A percentile compares a stretch with the other conserved stretches of the same genome.
Evolutionary conservation across 1,140 invertebrate genomes (phyloP).

Genomic region (Philotrypesis tridentata): DNA sequence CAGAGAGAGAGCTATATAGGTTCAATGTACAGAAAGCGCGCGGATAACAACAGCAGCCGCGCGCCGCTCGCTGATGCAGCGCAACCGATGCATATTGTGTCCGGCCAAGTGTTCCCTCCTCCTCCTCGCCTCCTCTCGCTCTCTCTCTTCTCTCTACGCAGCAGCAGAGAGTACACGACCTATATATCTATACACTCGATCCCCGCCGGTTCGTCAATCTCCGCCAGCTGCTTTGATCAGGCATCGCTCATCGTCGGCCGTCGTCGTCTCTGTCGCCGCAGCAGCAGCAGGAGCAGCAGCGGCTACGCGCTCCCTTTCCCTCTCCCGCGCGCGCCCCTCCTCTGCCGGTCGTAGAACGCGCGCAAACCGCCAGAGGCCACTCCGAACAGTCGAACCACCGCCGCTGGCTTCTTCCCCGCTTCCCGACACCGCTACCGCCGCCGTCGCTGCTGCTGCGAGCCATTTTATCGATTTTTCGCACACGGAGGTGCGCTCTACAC

Average conservation of each 20-base stretch:
- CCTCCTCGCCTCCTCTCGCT: no score
- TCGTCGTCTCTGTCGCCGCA: no score
- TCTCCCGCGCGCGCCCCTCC: not conserved
- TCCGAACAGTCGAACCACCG: not conserved
- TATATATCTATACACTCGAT: no score
- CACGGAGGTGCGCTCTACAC: no score
- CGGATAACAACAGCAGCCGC: not conserved
- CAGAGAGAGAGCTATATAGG: not conserved
- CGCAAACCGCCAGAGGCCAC: not conserved
- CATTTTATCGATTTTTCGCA: slow-evolving; percentile 32
- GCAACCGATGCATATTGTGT: not conserved
- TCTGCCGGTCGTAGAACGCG: not conserved
- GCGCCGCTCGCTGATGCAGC: no score
- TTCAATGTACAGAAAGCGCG: not conserved
- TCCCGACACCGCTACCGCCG: not conserved
- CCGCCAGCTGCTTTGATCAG: not conserved
- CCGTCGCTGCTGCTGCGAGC: not conserved
- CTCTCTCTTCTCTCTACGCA: no score
- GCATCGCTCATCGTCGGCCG: not conserved
- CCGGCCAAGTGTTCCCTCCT: not conserved
- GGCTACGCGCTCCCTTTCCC: no score
- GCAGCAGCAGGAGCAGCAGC: no score
- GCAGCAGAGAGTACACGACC: no score
- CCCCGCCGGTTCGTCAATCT: not conserved
- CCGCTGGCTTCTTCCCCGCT: not conserved